Evolutionary conservation across 2,888 invertebrate species (phyloP), one percentile per base, ranked within the genome.

Genomic region (Seira musarum): DNA sequence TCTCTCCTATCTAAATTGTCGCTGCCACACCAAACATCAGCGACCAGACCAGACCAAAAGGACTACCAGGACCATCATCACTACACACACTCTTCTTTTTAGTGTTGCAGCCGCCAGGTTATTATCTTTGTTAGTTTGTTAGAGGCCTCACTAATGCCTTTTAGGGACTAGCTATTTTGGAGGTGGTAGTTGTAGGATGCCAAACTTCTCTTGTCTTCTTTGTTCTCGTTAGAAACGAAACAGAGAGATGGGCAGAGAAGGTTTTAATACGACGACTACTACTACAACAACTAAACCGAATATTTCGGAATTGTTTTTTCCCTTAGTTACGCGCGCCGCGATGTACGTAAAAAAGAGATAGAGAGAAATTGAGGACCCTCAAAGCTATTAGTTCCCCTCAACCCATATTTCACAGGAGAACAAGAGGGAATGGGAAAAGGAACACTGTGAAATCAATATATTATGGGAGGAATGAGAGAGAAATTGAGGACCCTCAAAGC

Each of bases 401-500:
- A 80, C 68, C 74, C 73, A 80, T 80, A 80, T 80, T 80, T 80
- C 74, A 80, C 80, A 30, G 72, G 40, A 67, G 57, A 35, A 64
- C 3, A 30, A 72, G 40, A 73, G 40, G 22, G 49, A n/a, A 25
- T 30, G 60, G 70, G 63, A 69, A 63, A 71, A 65, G 53, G 49
- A 75, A 17, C 19, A 67, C 60, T 61, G 35, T 64, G 70, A 70
- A 77, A 77, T 77, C 76, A 69, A 77, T 77, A 77, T 53, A 77
- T 25, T 57, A 57, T 10, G n/a, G 57, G 17, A 57, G 57, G 57
- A 57, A 57, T 57, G 57, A 57, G 57, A n/a, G 79, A 70, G 72
- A 65, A 71, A 79, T 72, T 79, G 79, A 79, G 79, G 72, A 72
- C 72, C 74, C 80, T 80, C 79, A 24, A 68, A 80, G 80, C 80